Percentiles rank a stretch among this genome's conserved stretches.
These are phyloP conservation scores for Erannis defoliaria DNA, from an alignment of 2,888 invertebrate genomes.

Conservation along the genomic window DNA sequence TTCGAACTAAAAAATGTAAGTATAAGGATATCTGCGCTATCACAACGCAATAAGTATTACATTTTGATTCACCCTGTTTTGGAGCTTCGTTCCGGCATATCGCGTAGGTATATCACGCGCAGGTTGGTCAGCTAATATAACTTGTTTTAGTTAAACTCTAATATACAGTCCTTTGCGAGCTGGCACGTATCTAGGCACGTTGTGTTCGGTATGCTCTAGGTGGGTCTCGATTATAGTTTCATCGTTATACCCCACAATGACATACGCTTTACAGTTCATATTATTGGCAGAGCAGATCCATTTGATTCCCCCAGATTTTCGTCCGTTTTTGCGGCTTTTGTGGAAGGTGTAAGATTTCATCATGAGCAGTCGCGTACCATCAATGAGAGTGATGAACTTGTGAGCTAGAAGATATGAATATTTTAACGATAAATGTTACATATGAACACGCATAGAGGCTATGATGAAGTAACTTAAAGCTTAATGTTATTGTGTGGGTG, in stretches of 20 bases:
- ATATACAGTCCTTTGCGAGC: conserved; percentile 34
- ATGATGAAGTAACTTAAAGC: not conserved
- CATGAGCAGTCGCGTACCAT: conserved; percentile 43
- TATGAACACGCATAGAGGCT: not conserved
- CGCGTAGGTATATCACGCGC: not conserved
- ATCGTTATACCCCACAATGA: conserved; percentile 33
- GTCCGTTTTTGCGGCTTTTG: conserved; percentile 25
- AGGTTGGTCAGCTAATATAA: not conserved
- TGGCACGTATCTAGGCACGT: conserved; percentile 30
- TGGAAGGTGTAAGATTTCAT: conserved; percentile 46
- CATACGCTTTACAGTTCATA: conserved; percentile 38
- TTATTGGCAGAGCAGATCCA: conserved; percentile 46
- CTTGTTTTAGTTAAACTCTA: no score
- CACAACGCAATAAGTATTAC: no score
- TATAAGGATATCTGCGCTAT: no score
- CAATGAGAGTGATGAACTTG: conserved; percentile 41
- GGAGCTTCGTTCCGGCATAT: no score
- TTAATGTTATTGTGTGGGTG: not conserved
- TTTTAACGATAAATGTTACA: not conserved
- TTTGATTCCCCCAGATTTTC: conserved; percentile 24
- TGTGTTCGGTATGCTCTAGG: conserved; percentile 41
- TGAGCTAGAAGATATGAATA: conserved; percentile 33
- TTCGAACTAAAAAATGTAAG: no score
- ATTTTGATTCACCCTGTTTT: not conserved
- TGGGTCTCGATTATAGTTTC: conserved; percentile 31